These are phyloP conservation scores for Drosophila jambulina DNA, from an alignment of 1,140 invertebrate species.

Conservation along the genomic window DNA sequence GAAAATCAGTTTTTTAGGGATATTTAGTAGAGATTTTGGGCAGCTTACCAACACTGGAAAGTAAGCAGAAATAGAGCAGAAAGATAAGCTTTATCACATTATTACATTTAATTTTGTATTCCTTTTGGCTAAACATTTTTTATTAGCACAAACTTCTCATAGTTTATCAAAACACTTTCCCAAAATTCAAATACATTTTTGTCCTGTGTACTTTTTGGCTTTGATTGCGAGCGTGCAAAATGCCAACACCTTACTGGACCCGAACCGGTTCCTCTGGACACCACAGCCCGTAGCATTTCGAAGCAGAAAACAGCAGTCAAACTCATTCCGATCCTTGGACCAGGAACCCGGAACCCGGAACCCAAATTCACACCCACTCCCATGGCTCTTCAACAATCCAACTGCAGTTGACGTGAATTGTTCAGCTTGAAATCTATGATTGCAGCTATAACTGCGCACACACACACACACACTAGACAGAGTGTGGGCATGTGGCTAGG, in stretches of 20 bases:
- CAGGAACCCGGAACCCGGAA: conserved; percentile 1
- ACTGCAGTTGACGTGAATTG: conserved; percentile 80
- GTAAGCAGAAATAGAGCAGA: too few relatives aligned
- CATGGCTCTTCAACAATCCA: conserved; percentile 43
- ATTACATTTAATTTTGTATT: too few relatives aligned
- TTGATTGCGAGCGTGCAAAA: conserved; percentile 73
- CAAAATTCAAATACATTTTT: not conserved
- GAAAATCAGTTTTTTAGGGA: too few relatives aligned
- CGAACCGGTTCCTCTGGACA: conserved; percentile 9
- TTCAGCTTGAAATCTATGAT: conserved; percentile 80
- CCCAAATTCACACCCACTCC: not conserved
- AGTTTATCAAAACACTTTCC: not conserved
- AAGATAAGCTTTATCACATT: too few relatives aligned
- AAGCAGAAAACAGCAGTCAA: conserved; percentile 3
- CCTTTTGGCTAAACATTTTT: too few relatives aligned
- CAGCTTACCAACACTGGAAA: too few relatives aligned
- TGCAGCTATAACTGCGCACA: conserved; percentile 73
- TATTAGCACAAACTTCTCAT: too few relatives aligned
- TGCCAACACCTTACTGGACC: conserved; percentile 67
- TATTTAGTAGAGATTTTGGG: too few relatives aligned
- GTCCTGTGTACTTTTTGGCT: conserved; percentile 10
- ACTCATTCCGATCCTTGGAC: conserved; percentile 5
- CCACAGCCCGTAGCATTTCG: not conserved
- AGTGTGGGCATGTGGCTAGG: not conserved
- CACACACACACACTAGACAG: conserved; percentile 29